phyloP scores from a whole-genome alignment of 2,113 vertebrate genomes.

The Arizona elegans region DNA sequence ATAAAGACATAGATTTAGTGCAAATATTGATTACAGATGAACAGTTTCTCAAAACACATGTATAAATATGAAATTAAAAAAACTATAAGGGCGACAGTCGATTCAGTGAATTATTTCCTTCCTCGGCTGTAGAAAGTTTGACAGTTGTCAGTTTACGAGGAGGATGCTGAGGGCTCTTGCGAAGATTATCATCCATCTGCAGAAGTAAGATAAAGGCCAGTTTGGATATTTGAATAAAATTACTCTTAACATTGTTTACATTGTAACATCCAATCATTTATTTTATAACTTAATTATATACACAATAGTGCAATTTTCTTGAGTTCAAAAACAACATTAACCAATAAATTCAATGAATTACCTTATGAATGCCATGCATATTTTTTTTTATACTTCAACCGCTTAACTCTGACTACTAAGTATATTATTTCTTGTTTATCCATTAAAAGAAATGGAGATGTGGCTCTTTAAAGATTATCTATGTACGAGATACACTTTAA shows the following conservation, averaged over 20 bases:
- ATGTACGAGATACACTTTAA: not conserved
- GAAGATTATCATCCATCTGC: conserved; percentile 97
- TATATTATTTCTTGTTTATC: not conserved
- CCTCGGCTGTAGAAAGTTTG: conserved; percentile 74
- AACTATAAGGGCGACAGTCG: conserved; percentile 73
- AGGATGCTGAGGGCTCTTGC: conserved; percentile 92
- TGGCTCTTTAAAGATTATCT: not conserved
- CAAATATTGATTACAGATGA: conserved; percentile 15
- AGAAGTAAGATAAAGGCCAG: conserved; percentile 60
- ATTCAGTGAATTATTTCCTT: conserved; percentile 70
- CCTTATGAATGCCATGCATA: not conserved
- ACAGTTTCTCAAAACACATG: conserved; percentile 31
- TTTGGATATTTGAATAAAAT: conserved; percentile 40
- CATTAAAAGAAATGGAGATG: not conserved
- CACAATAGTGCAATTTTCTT: not conserved
- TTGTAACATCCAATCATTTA: not conserved
- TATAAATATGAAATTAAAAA: not conserved
- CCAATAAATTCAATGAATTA: not conserved
- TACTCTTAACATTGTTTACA: not conserved
- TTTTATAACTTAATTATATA: not conserved
- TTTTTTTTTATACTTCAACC: not conserved
- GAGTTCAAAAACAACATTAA: not conserved
- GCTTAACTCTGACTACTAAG: not conserved
- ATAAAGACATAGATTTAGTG: conserved; percentile 36
- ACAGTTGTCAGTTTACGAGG: conserved; percentile 79